Evolutionary conservation across 2,888 invertebrate species (phyloP).

Genomic region (Acleris literana): DNA sequence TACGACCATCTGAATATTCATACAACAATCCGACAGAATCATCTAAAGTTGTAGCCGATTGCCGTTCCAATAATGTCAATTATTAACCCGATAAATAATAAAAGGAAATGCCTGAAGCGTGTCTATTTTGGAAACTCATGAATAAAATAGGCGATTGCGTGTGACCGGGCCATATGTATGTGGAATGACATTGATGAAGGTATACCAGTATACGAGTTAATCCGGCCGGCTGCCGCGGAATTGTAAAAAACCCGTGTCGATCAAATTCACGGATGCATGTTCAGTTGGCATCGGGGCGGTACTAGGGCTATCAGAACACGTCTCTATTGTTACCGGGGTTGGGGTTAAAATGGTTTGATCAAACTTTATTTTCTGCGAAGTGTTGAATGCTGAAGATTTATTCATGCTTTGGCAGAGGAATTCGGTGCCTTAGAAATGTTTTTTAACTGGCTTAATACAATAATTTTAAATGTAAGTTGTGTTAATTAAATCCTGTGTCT

Average conservation of each 20-base stretch:
- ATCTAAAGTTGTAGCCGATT: conserved; percentile 3
- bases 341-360: background rate
- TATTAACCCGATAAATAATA: conserved; percentile 27
- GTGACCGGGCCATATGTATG: conserved; percentile 41
- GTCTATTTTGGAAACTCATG: conserved; percentile 38
- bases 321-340: background rate
- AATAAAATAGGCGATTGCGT: conserved; percentile 44
- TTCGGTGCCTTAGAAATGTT: background rate
- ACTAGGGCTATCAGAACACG: background rate
- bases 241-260: conserved; percentile 46
- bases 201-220: conserved; percentile 45
- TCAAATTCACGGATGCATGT: conserved; percentile 39
- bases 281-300: conserved; percentile 1
- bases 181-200: conserved; percentile 44
- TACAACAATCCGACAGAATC: background rate
- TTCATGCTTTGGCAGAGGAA: background rate
- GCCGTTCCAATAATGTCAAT: conserved; percentile 6
- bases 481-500: too few species aligned
- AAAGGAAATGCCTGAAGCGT: conserved; percentile 3
- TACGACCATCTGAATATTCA: conserved; percentile 10
- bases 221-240: conserved; percentile 41
- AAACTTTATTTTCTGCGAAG: background rate
- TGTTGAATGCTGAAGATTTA: background rate
- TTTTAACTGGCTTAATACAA: too few species aligned
- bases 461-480: too few species aligned